A percentile compares a stretch with the other conserved stretches of the same genome.
phyloP scores from a whole-genome alignment of 1,140 invertebrate species.

The Galendromus occidentalis region DNA sequence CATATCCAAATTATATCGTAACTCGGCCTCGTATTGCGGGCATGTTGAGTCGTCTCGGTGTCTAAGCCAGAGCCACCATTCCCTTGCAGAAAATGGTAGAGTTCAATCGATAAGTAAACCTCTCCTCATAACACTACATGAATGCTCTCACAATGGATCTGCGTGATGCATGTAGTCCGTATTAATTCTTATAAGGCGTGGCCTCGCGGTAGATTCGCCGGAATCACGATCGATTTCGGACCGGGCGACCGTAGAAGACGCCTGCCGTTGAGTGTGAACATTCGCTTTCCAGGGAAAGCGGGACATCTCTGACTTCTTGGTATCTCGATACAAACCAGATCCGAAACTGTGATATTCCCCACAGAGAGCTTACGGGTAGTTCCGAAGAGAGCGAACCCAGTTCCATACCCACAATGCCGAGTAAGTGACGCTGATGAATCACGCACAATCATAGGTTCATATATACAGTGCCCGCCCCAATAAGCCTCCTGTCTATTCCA shows the following conservation, averaged over 20 bases:
- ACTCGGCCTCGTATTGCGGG: no score
- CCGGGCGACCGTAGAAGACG: background rate
- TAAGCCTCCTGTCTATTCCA: no score
- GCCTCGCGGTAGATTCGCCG: background rate
- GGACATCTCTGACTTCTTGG: background rate
- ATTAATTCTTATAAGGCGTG: background rate
- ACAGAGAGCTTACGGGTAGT: background rate
- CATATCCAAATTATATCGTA: no score
- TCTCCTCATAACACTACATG: no score
- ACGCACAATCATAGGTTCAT: no score
- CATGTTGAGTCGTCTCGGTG: no score
- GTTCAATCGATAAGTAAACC: no score
- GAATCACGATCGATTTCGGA: background rate
- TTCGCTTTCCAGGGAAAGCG: background rate
- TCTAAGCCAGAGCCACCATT: no score
- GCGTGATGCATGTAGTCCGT: background rate
- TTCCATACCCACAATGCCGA: background rate
- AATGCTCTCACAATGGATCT: background rate
- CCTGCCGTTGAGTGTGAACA: background rate
- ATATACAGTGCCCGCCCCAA: no score
- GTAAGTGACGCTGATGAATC: background rate
- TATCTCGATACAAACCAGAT: slow-evolving; percentile 8
- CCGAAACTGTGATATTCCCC: slow-evolving; percentile 5
- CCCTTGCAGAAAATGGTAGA: no score
- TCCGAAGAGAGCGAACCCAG: slow-evolving; percentile 6